These are phyloP conservation scores for Drosophila mettleri DNA, from an alignment of 2,888 invertebrate species.

Conservation along the genomic window DNA sequence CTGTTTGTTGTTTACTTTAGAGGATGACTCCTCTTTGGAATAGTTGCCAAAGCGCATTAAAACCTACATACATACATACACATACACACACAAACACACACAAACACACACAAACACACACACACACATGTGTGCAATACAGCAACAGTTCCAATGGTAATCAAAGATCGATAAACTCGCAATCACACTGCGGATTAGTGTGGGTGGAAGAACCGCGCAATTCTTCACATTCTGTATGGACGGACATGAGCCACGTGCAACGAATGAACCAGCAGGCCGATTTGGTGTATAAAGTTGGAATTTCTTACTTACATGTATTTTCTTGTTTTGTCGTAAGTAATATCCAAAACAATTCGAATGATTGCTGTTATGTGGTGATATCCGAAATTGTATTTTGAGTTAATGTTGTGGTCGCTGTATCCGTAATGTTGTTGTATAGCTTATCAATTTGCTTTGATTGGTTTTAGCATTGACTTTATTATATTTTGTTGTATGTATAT, in stretches of 20 bases:
- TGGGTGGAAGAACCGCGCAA: constrained; percentile 13
- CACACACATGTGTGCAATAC: too few species aligned
- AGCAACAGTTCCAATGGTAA: constrained; percentile 6
- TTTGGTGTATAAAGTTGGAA: background rate
- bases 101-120: background rate
- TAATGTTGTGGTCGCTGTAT: constrained; percentile 36
- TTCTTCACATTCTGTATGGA: constrained; percentile 6
- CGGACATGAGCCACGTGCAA: constrained; percentile 45
- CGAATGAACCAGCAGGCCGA: background rate
- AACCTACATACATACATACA: background rate
- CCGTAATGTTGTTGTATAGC: constrained; percentile 29
- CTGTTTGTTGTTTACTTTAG: background rate
- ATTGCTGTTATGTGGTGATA: constrained; percentile 24
- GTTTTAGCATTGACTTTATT: constrained; percentile 5
- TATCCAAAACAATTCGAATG: constrained; percentile 26
- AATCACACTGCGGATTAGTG: constrained; percentile 4
- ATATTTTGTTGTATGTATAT: constrained; percentile 33
- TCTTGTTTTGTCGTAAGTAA: constrained; percentile 9
- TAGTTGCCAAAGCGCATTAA: background rate
- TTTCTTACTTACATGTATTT: constrained; percentile 39
- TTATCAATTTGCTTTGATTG: constrained; percentile 21
- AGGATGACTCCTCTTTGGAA: background rate
- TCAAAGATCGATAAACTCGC: constrained; percentile 19
- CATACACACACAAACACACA: background rate
- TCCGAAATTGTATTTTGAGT: constrained; percentile 39